These are phyloP conservation scores for Dusona sp. DNA, from an alignment of 2,888 invertebrate genomes.

Conservation along the genomic window DNA sequence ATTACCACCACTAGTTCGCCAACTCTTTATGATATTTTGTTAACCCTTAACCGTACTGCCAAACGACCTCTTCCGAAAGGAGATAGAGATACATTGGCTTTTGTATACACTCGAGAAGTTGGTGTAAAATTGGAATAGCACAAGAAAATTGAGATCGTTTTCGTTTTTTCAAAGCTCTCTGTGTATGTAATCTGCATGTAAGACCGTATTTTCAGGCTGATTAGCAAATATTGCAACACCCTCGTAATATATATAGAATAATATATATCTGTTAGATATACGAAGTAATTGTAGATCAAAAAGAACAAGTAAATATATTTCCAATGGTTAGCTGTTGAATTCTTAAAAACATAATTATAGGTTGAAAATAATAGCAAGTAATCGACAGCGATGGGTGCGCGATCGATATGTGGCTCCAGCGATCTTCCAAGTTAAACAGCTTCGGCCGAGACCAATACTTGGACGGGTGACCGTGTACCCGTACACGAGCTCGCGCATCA, in stretches of 20 bases:
- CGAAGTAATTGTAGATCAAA: background rate
- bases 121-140: slow-evolving; percentile 19
- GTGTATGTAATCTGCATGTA: background rate
- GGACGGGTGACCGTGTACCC: too few species aligned
- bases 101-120: background rate
- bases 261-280: background rate
- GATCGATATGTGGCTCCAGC: too few species aligned
- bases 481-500: too few species aligned
- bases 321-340: too few species aligned
- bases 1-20: slow-evolving; percentile 51
- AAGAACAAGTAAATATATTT: too few species aligned
- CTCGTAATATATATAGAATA: background rate
- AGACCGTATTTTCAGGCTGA: background rate
- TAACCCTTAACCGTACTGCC: slow-evolving; percentile 69
- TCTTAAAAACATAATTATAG: too few species aligned
- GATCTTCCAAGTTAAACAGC: too few species aligned
- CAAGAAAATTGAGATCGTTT: background rate
- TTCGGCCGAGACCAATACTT: too few species aligned
- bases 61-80: slow-evolving; percentile 55
- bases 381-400: too few species aligned
- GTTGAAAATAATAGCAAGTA: background rate
- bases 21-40: slow-evolving; percentile 75
- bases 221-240: background rate
- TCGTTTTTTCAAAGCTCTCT: background rate
- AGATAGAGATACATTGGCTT: slow-evolving; percentile 13